Evolutionary conservation across 35 echinoderm and acorn worm species (phyloP).

Genomic region (Heliocidaris erythrogramma): DNA sequence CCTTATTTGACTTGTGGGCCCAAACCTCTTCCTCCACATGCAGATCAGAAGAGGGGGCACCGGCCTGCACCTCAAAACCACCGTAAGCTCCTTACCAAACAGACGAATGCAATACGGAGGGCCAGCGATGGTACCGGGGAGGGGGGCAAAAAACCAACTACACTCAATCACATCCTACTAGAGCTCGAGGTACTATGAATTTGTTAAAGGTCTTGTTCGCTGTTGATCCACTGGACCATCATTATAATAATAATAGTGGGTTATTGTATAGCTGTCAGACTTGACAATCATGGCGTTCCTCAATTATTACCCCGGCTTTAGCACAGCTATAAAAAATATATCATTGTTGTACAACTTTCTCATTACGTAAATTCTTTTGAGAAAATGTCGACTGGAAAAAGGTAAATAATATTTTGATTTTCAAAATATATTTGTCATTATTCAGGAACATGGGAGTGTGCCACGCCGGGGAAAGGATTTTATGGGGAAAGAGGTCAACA

Average conservation of each 20-base stretch:
- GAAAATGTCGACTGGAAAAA: background rate
- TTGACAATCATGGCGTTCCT: too few species aligned
- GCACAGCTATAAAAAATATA: too few species aligned
- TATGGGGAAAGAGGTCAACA: background rate
- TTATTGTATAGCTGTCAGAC: too few species aligned
- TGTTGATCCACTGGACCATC: background rate
- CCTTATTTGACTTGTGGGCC: too few species aligned
- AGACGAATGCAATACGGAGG: background rate
- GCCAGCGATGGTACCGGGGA: background rate
- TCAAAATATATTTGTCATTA: background rate
- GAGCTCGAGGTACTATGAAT: background rate
- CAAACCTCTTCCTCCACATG: background rate
- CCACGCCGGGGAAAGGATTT: background rate
- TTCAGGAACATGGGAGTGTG: background rate
- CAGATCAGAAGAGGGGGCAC: conserved; percentile 28
- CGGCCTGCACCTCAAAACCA: conserved; percentile 26
- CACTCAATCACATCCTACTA: background rate
- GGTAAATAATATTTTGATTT: background rate
- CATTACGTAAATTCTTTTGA: too few species aligned
- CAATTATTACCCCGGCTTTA: too few species aligned
- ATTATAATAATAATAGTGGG: too few species aligned
- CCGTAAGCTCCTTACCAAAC: background rate
- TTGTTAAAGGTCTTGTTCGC: background rate
- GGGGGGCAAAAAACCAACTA: background rate
- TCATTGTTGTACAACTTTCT: background rate